These are phyloP conservation scores for Thamnophis sirtalis DNA, from an alignment of 2,113 vertebrate species.

Conservation along the genomic window DNA sequence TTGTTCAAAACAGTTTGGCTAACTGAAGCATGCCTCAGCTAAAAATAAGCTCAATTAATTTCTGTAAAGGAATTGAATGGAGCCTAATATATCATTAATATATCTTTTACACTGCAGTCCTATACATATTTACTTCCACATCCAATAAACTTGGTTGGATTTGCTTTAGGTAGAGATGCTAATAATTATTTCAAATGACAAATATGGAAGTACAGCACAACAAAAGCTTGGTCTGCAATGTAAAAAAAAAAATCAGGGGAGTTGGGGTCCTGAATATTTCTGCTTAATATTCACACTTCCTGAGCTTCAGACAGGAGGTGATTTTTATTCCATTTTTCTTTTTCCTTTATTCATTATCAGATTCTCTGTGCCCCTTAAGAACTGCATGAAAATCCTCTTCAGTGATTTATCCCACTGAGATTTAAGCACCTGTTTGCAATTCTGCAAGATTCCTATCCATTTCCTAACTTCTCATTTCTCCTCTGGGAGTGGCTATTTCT, in stretches of 20 bases:
- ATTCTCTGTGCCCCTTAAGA: background rate
- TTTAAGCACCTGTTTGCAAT: background rate
- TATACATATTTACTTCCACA: background rate
- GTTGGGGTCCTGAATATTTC: background rate
- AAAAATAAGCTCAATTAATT: background rate
- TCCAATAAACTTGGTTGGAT: background rate
- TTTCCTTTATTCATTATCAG: background rate
- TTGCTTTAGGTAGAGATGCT: background rate
- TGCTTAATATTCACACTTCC: background rate
- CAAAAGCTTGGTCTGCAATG: background rate
- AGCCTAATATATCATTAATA: background rate
- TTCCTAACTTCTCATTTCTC: background rate
- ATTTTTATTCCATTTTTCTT: background rate
- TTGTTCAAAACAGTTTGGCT: slow-evolving; percentile 9
- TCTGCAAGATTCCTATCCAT: background rate
- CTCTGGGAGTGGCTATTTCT: background rate
- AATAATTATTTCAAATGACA: background rate
- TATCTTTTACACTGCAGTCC: background rate
- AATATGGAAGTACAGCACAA: background rate
- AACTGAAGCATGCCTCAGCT: rapidly evolving
- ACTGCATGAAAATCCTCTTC: background rate
- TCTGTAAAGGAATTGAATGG: background rate
- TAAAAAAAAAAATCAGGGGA: background rate
- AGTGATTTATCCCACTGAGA: background rate
- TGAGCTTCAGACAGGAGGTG: background rate